These are phyloP conservation scores for Phyllotis vaccarum DNA, from an alignment of 2,797 vertebrate genomes.

Conservation along the genomic window DNA sequence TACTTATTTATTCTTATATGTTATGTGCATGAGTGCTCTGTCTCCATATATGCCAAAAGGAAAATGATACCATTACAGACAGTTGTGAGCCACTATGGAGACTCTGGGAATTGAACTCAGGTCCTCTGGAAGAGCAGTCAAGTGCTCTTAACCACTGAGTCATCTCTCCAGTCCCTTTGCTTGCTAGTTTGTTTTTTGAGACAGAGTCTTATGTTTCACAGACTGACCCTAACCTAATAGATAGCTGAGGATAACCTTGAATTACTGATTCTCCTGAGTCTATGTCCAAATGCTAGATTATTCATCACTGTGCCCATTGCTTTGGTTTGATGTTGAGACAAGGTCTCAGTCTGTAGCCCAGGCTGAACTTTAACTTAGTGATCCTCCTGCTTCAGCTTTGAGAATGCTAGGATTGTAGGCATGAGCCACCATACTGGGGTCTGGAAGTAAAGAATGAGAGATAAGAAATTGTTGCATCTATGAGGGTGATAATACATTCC, in stretches of 20 bases:
- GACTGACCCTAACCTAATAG: too few relatives aligned
- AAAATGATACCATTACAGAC: neutral
- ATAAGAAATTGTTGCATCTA: neutral
- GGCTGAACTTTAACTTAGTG: neutral
- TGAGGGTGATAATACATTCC: constrained; percentile 40
- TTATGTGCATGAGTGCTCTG: neutral
- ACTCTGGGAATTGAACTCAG: neutral
- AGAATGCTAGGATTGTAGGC: neutral
- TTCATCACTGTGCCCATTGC: neutral
- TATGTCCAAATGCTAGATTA: neutral
- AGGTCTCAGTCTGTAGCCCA: neutral
- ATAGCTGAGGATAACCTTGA: neutral
- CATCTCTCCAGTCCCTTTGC: neutral
- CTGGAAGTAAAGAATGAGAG: neutral
- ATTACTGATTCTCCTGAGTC: neutral
- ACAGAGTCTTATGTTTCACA: neutral
- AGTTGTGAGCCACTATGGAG: neutral
- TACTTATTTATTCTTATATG: neutral
- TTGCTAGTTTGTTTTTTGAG: neutral
- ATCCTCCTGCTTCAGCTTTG: neutral
- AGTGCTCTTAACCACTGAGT: neutral
- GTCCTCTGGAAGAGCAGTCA: neutral
- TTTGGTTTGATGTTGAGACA: neutral
- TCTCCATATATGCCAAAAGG: neutral
- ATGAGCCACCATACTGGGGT: neutral